Evolutionary conservation across 2,888 invertebrate genomes (phyloP), one percentile per base, ranked within the genome.

Genomic region (Eristalis arbustorum): DNA sequence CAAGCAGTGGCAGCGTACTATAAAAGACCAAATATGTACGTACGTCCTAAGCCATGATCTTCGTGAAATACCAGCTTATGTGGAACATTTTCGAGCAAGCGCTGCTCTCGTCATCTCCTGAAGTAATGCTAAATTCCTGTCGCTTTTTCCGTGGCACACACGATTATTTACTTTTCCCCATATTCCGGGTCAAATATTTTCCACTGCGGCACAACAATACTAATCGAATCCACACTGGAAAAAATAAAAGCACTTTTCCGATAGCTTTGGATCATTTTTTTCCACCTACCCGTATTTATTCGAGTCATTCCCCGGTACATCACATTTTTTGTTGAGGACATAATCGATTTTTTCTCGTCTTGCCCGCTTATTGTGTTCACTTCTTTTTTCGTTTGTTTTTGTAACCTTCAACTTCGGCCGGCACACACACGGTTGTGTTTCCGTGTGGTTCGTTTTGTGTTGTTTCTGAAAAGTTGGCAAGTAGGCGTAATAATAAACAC

Each of bases 401-500:
- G 49, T 49, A 49, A 49, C 49, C 49, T 49, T 49, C 49, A 49
- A n/a, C 49, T 49, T 49, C 49, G 49, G 18, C 49, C 18, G 8
- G 10, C 18, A 18, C 49, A 18, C 49, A 49, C 49, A 49, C 18
- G 18, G 18, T 49, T 49, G 10, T n/a, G 49, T 49, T n/a, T 49
- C 49, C 49, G 42, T 14, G 14, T 14, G 6, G n/a, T 49, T 61
- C 25, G 25, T 61, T 59, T 59, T 59, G 22, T 59, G 23, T 61
- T 61, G 5, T 25, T 13, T 56, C 57, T 57, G 56, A 23, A 37
- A 73, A 74, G 49, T 49, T 49, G 49, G 49, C 49, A 18, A 49
- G 49, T 18, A 18, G 49, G 49, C 49, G 49, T 57, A 66, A 64
- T 66, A 74, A 74, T 57, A 25, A 64, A 66, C 74, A 74, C 57